Base-by-base conservation (phyloP, 2,113 vertebrate species). In the Stomatorhinus ivindoensis region DNA sequence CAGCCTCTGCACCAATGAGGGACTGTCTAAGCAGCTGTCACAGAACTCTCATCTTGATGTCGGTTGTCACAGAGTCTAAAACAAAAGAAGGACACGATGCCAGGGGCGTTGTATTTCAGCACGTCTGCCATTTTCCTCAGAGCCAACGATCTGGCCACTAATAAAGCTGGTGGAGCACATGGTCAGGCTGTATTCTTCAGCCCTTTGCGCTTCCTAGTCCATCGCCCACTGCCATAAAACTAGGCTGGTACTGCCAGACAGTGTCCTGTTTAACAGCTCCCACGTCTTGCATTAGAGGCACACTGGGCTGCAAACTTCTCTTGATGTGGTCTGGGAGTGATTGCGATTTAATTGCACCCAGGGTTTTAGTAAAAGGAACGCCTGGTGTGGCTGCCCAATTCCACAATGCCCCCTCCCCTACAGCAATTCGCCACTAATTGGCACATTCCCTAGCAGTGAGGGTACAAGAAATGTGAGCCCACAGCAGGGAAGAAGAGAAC, bases 361-460 rank as follows among this genome's bases (percentile, higher is more conserved):
- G 94, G 93, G 93, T 94, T 93, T 92, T 91, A 95, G 94, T 90
- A 91, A 94, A 94, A 95, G 94, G 95, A 95, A 96, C 95, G 95
- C 94, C 94, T 96, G 95, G 95, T 95, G 96, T 96, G 94, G 95
- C 95, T 93, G 94, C 93, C 94, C 94, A 94, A 93, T 94, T 93
- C 94, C 94, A 91, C 93, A 92, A 91, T 91, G 92, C 69, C 92
- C 90, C 93, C 91, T 89, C 90, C 88, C 92, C 91, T n/a, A 92
- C 91, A 92, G 90, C 90, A 89, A 90, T 91, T 91, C 94, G 94
- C 95, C 96, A 94, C 95, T 96, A 96, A 96, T 96, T 96, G 96
- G 95, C 95, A 95, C 94, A 94, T 96, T 95, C 93, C 94, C 94
- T 95, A 95, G 95, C 95, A 95, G 94, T 94, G 94, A 95, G 95